Evolutionary conservation across 2,797 vertebrate genomes (phyloP).

Genomic region (Tamandua tetradactyla): DNA sequence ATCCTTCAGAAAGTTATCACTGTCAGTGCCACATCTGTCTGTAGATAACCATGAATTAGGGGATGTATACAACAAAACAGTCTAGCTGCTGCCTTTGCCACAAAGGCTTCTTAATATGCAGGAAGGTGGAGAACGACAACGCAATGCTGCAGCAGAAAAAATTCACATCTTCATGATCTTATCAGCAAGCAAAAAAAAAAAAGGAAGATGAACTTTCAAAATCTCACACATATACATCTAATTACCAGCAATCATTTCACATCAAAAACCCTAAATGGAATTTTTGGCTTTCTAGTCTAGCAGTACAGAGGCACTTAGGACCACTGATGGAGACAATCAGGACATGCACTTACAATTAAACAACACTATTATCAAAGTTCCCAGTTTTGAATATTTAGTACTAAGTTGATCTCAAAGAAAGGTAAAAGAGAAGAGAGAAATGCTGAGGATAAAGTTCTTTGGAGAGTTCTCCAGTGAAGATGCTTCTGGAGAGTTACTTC

Average conservation of each 20-base stretch:
- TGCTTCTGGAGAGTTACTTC: background rate
- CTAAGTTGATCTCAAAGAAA: background rate
- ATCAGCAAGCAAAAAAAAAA: background rate
- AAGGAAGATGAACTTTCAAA: background rate
- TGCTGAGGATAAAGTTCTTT: background rate
- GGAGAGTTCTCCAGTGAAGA: background rate
- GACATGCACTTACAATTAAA: background rate
- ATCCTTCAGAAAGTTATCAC: background rate
- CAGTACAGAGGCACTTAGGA: background rate
- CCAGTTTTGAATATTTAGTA: conserved; percentile 16
- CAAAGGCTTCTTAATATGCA: background rate
- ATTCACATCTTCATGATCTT: background rate
- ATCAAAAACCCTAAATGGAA: background rate
- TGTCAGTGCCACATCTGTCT: background rate
- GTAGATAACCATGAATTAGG: background rate
- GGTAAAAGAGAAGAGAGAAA: background rate
- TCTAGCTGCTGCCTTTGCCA: background rate
- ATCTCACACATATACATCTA: background rate
- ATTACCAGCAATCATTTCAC: background rate
- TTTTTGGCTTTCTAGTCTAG: background rate
- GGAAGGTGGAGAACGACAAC: background rate
- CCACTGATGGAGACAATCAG: background rate
- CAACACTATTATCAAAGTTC: background rate
- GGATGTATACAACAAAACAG: background rate
- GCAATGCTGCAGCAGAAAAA: background rate